Evolutionary conservation across 2,888 invertebrate species (phyloP).

Genomic region (Drosophila quinaria): DNA sequence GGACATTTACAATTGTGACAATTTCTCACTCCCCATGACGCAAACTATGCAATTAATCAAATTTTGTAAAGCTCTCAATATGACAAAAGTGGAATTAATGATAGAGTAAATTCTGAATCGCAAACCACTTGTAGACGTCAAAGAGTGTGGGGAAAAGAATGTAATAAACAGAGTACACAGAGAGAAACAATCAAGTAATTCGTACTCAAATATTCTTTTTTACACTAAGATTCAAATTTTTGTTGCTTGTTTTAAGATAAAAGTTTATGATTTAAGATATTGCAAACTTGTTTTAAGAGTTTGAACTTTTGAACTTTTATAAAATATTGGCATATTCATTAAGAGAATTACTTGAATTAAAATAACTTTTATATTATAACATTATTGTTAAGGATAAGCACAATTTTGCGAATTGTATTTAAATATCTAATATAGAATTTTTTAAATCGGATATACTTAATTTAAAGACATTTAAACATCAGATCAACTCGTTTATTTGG

Average conservation of each 20-base stretch:
- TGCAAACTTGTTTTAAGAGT: too few relatives aligned
- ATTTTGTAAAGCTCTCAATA: slow-evolving; percentile 71
- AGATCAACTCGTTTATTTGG: too few relatives aligned
- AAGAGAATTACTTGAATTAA: too few relatives aligned
- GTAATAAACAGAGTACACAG: slow-evolving; percentile 13
- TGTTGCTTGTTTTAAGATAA: too few relatives aligned
- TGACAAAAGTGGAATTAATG: slow-evolving; percentile 80
- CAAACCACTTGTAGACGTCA: slow-evolving; percentile 39
- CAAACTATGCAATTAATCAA: slow-evolving; percentile 68
- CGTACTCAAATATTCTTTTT: neutral
- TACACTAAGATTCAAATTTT: neutral
- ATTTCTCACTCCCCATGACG: slow-evolving; percentile 70
- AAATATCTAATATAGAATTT: too few relatives aligned
- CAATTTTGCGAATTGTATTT: too few relatives aligned
- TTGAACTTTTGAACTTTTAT: too few relatives aligned
- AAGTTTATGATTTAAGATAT: neutral
- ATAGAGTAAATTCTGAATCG: slow-evolving; percentile 53
- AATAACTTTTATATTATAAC: too few relatives aligned
- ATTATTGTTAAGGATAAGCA: too few relatives aligned
- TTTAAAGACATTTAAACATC: too few relatives aligned
- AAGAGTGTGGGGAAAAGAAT: neutral
- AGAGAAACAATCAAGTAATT: neutral
- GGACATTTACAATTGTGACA: slow-evolving; percentile 66
- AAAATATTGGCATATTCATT: too few relatives aligned
- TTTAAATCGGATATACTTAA: too few relatives aligned